Evolutionary conservation across 2,888 invertebrate genomes (phyloP), one percentile per base, ranked within the genome.

Genomic region (Acronicta alni): DNA sequence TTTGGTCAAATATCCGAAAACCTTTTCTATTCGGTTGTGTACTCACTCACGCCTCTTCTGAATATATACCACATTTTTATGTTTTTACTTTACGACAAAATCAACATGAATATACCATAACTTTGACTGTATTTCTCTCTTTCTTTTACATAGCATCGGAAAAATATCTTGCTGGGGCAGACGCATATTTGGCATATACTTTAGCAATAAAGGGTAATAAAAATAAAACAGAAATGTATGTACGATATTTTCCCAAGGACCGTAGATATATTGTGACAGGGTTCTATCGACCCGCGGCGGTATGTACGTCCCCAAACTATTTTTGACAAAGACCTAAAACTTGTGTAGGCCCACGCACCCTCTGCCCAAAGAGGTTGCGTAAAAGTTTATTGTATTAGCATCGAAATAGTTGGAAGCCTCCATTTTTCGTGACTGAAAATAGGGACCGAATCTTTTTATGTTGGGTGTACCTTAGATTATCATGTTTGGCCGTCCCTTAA

Each of bases 361-460:
- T 54, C 44, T 41, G n/a, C 39, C 52, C 44, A 48, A 58, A 57
- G 48, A 52, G 42, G 61, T 66, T 57, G 42, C 53, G 39, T 61
- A 56, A 63, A 73, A 66, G 57, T 74, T 77, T 57, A 74, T 71
- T 57, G 59, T 43, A 66, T 74, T 66, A 74, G 42, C 60, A 53
- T 74, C 48, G 48, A 47, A 77, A 66, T 67, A 44, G 59, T 38
- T 7, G 41, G 49, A 30, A 15, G 45, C 23, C 32, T 15, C 17
- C 38, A 49, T 41, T 49, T 57, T 49, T 43, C 30, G 37, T 39
- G 15, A 15, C 15, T 37, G 6, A 10, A 46, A 60, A 38, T 38
- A 49, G 7, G 26, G 38, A 55, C 43, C 9, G 32, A 2, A 6
- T 38, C 30, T 12, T 63, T 51, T 47, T 26, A 32, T 38, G n/a